phyloP scores from a whole-genome alignment of 2,888 invertebrate species.

The Drosophila falleni region DNA sequence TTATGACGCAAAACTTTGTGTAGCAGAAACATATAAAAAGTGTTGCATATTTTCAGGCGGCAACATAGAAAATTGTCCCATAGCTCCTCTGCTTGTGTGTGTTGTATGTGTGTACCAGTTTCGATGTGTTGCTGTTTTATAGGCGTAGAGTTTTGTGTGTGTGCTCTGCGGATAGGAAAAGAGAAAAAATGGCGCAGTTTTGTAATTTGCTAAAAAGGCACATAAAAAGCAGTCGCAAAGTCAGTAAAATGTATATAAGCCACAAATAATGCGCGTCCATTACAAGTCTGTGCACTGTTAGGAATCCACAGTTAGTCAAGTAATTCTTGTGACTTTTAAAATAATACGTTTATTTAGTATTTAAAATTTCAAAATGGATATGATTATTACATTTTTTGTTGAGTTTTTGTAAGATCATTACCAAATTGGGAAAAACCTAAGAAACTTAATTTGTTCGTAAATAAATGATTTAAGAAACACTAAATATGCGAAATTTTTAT shows the following conservation, averaged over 20 bases:
- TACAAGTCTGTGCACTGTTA: constrained; percentile 23
- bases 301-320: constrained; percentile 8
- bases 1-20: constrained; percentile 74
- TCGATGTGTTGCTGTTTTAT: constrained; percentile 62
- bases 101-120: constrained; percentile 41
- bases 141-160: constrained; percentile 57
- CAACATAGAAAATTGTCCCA: constrained; percentile 51
- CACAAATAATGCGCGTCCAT: constrained; percentile 35
- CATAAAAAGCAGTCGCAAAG: constrained; percentile 70
- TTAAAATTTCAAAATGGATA: not conserved
- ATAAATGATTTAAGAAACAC: too few species aligned
- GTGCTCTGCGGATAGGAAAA: constrained; percentile 33
- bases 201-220: constrained; percentile 76
- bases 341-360: not conserved
- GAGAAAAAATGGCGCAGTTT: constrained; percentile 71
- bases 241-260: constrained; percentile 37
- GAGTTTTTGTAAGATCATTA: not conserved
- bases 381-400: not conserved
- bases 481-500: not conserved
- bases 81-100: constrained; percentile 20
- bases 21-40: constrained; percentile 79
- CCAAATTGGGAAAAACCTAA: not conserved
- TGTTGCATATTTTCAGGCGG: constrained; percentile 73
- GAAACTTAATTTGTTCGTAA: not conserved
- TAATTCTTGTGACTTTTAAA: not conserved